Percentiles rank a stretch among this genome's conserved stretches.
phyloP scores from a whole-genome alignment of 2,797 vertebrate genomes.

The Spinibarbus caldwelli region DNA sequence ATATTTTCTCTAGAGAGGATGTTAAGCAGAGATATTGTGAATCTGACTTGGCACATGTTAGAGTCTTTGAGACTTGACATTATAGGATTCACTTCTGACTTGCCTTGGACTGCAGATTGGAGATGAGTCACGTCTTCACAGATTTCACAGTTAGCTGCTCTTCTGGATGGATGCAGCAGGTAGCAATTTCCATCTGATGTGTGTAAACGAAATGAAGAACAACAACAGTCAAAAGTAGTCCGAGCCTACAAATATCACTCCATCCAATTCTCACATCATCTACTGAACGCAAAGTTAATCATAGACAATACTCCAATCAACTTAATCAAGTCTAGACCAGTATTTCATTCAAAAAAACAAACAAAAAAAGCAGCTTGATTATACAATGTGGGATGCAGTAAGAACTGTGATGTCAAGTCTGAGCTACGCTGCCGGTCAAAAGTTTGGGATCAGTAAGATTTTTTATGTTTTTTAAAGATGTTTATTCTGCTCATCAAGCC shows the following conservation, averaged over 20 bases:
- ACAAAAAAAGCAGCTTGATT: background rate
- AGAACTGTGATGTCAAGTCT: background rate
- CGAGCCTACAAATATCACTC: background rate
- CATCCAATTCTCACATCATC: background rate
- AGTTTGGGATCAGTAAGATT: no score
- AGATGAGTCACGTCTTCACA: constrained; percentile 17
- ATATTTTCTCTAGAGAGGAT: background rate
- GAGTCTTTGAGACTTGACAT: background rate
- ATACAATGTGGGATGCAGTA: background rate
- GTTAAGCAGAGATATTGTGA: background rate
- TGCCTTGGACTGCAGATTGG: constrained; percentile 23
- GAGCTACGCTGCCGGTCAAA: background rate
- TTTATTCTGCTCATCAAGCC: no score
- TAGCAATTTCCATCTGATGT: constrained; percentile 13
- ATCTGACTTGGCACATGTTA: background rate
- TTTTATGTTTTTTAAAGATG: no score
- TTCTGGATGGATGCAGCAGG: constrained; percentile 10
- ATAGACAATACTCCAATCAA: background rate
- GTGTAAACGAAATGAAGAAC: background rate
- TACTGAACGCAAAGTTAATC: background rate
- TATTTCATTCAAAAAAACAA: background rate
- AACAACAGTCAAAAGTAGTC: background rate
- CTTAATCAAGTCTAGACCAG: background rate
- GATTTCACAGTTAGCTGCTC: constrained; percentile 10
- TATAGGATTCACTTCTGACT: background rate